A percentile compares a stretch with the other conserved stretches of the same genome.
Conservation (phyloP, 2,888 invertebrate genomes). For the Lobophora halterata region DNA sequence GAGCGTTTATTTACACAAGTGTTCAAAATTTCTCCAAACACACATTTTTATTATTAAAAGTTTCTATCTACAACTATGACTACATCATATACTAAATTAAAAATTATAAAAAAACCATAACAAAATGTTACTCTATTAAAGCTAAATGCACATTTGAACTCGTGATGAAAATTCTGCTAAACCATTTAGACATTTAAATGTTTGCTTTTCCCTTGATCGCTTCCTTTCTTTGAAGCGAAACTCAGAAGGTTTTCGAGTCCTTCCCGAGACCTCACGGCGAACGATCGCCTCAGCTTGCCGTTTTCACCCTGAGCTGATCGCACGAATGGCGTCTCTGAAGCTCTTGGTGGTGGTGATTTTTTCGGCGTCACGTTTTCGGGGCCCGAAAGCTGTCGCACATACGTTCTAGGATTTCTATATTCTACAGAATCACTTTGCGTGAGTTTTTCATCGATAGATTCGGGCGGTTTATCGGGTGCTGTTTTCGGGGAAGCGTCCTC, state of each 20-base stretch:
- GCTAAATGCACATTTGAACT: conserved; percentile 28
- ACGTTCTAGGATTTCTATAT: conserved; percentile 49
- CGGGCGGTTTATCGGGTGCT: conserved; percentile 33
- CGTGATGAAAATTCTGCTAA: conserved; percentile 8
- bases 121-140: conserved; percentile 16
- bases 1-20: conserved; percentile 19
- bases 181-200: conserved; percentile 43
- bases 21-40: no score
- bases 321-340: conserved; percentile 60
- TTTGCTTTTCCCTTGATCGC: conserved; percentile 54
- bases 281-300: conserved; percentile 68
- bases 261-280: conserved; percentile 70
- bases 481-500: conserved; percentile 30
- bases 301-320: conserved; percentile 54
- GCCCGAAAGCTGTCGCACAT: conserved; percentile 50
- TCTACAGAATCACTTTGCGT: conserved; percentile 47
- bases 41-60: conserved; percentile 1
- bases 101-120: conserved; percentile 8
- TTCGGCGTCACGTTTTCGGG: conserved; percentile 45
- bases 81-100: conserved; percentile 6
- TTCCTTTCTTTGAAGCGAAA: conserved; percentile 58
- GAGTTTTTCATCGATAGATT: conserved; percentile 33
- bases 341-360: conserved; percentile 39
- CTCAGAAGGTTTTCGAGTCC: conserved; percentile 68
- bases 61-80: conserved; percentile 1